phyloP scores from a whole-genome alignment of 1,140 invertebrate species.

The Microplitis demolitor region DNA sequence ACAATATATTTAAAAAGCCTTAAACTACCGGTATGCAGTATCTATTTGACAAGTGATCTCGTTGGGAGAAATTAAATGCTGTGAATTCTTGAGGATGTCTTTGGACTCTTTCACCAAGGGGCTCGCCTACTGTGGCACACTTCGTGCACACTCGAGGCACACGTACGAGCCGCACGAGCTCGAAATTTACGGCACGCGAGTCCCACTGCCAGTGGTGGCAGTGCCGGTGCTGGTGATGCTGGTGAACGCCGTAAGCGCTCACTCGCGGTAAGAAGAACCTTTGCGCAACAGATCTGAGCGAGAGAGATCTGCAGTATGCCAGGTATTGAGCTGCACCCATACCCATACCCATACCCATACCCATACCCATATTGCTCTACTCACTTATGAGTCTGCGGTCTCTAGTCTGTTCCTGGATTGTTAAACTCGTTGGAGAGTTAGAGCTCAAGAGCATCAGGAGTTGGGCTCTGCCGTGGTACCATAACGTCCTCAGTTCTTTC shows the following conservation, averaged over 20 bases:
- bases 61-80: slow-evolving; percentile 6
- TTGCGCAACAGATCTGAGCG: slow-evolving; percentile 15
- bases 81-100: slow-evolving; percentile 20
- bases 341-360: neutral
- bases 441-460: too few relatives aligned
- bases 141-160: slow-evolving; percentile 45
- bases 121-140: slow-evolving; percentile 43
- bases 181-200: slow-evolving; percentile 60
- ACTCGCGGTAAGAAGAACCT: neutral
- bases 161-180: slow-evolving; percentile 58
- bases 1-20: slow-evolving; percentile 3
- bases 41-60: neutral
- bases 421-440: neutral
- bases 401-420: too few relatives aligned
- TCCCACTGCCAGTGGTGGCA: slow-evolving; percentile 19
- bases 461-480: too few relatives aligned
- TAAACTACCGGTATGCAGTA: too few relatives aligned
- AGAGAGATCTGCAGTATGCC: slow-evolving; percentile 37
- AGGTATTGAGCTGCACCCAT: slow-evolving; percentile 44
- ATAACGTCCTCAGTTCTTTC: neutral
- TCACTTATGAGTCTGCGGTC: too few relatives aligned
- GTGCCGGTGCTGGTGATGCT: neutral
- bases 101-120: slow-evolving; percentile 19
- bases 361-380: neutral
- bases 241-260: neutral